Conservation (phyloP, 1,140 invertebrate species). For the Aplysia californica region DNA sequence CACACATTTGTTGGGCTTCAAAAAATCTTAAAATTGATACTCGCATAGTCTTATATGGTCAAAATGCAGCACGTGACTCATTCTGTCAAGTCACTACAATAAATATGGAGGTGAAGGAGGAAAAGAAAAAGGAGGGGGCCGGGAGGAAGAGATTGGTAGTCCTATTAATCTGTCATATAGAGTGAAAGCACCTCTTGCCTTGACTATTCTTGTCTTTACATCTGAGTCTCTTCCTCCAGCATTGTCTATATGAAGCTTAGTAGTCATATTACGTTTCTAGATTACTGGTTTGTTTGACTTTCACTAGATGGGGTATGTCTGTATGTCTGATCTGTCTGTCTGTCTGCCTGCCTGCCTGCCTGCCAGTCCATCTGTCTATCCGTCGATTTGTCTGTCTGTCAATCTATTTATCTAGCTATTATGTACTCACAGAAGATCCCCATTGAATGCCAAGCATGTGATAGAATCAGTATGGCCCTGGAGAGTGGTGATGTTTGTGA, state of each 20-base stretch:
- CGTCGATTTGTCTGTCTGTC: background rate
- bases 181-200: background rate
- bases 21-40: too few species aligned
- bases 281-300: background rate
- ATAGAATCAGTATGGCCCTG: constrained; percentile 51
- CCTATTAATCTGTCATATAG: too few species aligned
- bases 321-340: background rate
- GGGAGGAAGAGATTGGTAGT: too few species aligned
- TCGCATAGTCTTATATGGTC: too few species aligned
- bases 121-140: too few species aligned
- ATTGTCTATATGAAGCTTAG: background rate
- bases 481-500: constrained; percentile 44
- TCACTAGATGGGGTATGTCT: background rate
- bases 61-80: too few species aligned
- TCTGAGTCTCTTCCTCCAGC: too few species aligned
- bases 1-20: too few species aligned
- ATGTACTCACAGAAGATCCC: constrained; percentile 49
- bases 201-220: too few species aligned
- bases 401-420: background rate
- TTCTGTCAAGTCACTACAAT: too few species aligned
- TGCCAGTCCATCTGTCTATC: background rate
- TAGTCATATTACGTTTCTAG: background rate
- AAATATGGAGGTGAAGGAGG: too few species aligned
- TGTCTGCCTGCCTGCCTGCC: background rate
- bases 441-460: constrained; percentile 47